Evolutionary conservation across 1,140 invertebrate species (phyloP), one percentile per base, ranked within the genome.

Genomic region (Halesus radiatus): DNA sequence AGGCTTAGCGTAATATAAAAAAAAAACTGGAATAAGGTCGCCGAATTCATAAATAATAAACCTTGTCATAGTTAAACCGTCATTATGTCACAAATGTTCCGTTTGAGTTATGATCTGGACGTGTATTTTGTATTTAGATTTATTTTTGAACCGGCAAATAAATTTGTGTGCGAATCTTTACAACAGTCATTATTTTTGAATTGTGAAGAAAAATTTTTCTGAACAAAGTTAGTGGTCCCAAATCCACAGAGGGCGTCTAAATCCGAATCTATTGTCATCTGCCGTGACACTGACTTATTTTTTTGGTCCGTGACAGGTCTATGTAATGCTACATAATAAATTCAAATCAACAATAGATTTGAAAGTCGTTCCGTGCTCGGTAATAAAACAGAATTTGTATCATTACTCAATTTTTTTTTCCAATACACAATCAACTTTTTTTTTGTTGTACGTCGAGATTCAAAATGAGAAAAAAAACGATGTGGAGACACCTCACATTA

Each of bases 191-290:
- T 66, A 16, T 26, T 16, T 66, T 10, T 18, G n/a, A 13, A 4
- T 60, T 60, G 7, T 10, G 64, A 68, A 68, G 64, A 32, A 68
- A 20, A 68, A 60, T 60, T 22, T 68, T 50, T 2, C 4, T 37
- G 23, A 20, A 68, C 37, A 32, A 32, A 37, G 22, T 29, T 22
- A 32, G 23, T 10, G 64, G 32, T 68, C 26, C n/a, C 64, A 20
- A 16, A 60, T 60, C 23, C 32, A n/a, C n/a, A 18, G 29, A 32
- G 26, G 64, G 64, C n/a, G 64, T 68, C 29, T 45, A 68, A 68
- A 37, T 68, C 37, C n/a, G 13, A 50, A 68, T 68, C 64, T 68
- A 37, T 68, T 68, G 64, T 68, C 26, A 45, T 37, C 64, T 20
- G 26, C 15, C 29, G n/a, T 45, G 29, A 16, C 62, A 8, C 7